These are phyloP conservation scores for Lycaena phlaeas DNA, from an alignment of 2,888 invertebrate species.

Conservation along the genomic window DNA sequence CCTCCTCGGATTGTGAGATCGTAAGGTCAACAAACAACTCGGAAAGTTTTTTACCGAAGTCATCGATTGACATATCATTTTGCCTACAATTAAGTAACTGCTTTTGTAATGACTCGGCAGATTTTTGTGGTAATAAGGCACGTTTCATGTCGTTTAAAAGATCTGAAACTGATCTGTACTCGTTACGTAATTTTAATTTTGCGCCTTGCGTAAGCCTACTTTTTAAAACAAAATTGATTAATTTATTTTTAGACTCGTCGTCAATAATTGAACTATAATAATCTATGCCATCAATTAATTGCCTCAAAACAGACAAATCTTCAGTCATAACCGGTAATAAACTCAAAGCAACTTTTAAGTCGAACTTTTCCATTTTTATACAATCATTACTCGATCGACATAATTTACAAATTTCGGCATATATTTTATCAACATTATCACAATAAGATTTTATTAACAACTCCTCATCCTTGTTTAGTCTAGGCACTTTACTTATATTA, in stretches of 20 bases:
- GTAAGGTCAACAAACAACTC: constrained; percentile 4
- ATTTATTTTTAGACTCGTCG: not conserved
- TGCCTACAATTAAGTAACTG: not conserved
- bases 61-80: not conserved
- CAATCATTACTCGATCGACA: not conserved
- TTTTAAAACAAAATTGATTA: constrained; percentile 2
- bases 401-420: not conserved
- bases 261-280: constrained; percentile 1
- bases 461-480: not conserved
- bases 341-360: not conserved
- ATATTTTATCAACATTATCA: not conserved
- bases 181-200: not conserved
- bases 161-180: not conserved
- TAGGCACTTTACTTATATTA: not conserved
- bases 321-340: constrained; percentile 1
- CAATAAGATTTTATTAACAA: not conserved
- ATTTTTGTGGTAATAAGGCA: not conserved
- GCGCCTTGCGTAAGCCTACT: not conserved
- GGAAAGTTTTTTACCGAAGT: constrained; percentile 2
- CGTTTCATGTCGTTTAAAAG: not conserved
- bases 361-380: constrained; percentile 1
- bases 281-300: constrained; percentile 1
- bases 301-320: not conserved
- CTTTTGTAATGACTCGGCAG: not conserved
- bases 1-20: not conserved